Evolutionary conservation across 2,113 vertebrate species (phyloP), one percentile per base, ranked within the genome.

Genomic region (Mohoua ochrocephala): DNA sequence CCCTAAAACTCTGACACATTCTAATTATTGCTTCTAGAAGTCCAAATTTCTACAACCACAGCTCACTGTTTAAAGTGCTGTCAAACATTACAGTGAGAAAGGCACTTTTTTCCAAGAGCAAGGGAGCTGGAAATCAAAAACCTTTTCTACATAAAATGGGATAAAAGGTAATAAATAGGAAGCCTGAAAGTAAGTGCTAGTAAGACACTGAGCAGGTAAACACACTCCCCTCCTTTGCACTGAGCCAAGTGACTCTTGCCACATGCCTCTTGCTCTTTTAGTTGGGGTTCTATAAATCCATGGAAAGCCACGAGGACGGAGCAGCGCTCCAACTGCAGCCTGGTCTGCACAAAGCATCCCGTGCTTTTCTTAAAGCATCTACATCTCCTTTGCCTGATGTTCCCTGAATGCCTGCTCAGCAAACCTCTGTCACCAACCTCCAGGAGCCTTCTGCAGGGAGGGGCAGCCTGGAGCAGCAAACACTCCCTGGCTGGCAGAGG

Each of bases 1-100:
- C 81, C 77, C 82, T 87, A 84, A 94, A 96, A 95, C 89, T 95
- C 82, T 92, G 86, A 96, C 81, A 96, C 28, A 50, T 37, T 94
- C 56, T 92, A 68, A 97, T 88, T 90, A 96, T 33, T 59, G 20
- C 65, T 95, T 93, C 50, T 69, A 88, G 89, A 93, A 91, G 80
- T 90, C 73, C 91, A 97, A 94, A 88, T 70, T 93, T 94, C 85
- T 95, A 39, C 75, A 87, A 75, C 41, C 79, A 74, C 80, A 96
- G 86, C 50, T 96, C 90, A 91, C 44, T 83, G 39, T 79, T 96
- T 93, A 82, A 95, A 95, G 67, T 35, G 73, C 57, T 91, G 92
- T 91, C 83, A 95, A 91, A 90, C 84, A 93, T 35, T 54, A 28
- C 52, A 75, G 64, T 33, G 42, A 93, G 59, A 91, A 64, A 93